phyloP scores from a whole-genome alignment of 2,113 vertebrate genomes.

The Gambusia holbrooki region DNA sequence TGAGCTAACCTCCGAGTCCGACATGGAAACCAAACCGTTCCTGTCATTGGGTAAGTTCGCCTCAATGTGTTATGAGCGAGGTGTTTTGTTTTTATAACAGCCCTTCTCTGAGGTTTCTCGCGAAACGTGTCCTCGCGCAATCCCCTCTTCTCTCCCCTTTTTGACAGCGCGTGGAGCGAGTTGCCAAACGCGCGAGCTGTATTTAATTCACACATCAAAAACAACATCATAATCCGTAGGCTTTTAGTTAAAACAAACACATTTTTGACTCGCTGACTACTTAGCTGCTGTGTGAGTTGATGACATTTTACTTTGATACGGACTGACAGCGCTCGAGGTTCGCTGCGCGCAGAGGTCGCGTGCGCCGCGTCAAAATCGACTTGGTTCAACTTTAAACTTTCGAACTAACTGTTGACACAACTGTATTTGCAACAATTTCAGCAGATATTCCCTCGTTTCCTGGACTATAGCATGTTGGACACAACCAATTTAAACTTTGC shows the following conservation, averaged over 20 bases:
- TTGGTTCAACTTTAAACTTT: not conserved
- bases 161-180: conserved; percentile 65
- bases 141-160: not conserved
- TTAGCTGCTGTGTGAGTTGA: conserved; percentile 17
- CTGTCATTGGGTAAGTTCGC: conserved; percentile 84
- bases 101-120: not conserved
- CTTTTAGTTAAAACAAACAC: not conserved
- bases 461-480: not conserved
- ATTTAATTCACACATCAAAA: not conserved
- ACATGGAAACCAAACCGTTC: conserved; percentile 86
- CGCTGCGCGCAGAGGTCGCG: conserved; percentile 25
- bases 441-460: not conserved
- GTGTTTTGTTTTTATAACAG: not conserved
- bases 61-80: not conserved
- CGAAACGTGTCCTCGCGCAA: conserved; percentile 17
- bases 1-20: conserved; percentile 79
- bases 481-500: not conserved
- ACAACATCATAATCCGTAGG: not conserved
- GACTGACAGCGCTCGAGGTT: conserved; percentile 40
- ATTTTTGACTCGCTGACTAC: not conserved
- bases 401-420: not conserved
- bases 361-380: conserved; percentile 36
- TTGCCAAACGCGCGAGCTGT: conserved; percentile 31
- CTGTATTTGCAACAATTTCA: not conserved
- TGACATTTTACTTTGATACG: conserved; percentile 50